Conservation (phyloP, 2,797 vertebrate species). For the Psittacula derbiana region DNA sequence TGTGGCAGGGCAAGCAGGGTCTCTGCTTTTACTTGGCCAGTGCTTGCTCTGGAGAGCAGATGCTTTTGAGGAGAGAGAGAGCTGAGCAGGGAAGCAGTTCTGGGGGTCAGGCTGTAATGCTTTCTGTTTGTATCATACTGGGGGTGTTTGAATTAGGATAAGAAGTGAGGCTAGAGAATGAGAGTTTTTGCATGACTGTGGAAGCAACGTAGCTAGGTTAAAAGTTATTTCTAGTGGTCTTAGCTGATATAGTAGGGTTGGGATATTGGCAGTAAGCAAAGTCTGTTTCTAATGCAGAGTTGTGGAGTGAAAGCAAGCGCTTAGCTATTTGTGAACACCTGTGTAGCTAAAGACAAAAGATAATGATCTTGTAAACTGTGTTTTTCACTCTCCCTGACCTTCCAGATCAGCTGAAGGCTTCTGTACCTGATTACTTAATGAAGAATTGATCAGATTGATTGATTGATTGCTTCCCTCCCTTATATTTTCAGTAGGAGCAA, state of each 20-base stretch:
- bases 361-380: background rate
- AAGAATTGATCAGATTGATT: background rate
- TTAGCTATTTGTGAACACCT: background rate
- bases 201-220: accelerated
- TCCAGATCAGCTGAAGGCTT: background rate
- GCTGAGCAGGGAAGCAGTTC: background rate
- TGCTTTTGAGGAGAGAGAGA: background rate
- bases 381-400: background rate
- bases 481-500: background rate
- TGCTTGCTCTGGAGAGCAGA: background rate
- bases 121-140: accelerated
- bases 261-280: background rate
- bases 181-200: background rate
- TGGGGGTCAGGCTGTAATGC: background rate
- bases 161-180: background rate
- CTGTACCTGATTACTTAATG: background rate
- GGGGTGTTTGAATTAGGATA: background rate
- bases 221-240: background rate
- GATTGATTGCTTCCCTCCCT: background rate
- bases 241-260: background rate
- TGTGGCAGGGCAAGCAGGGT: background rate
- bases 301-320: background rate
- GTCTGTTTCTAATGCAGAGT: background rate
- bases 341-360: background rate
- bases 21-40: background rate